Percentiles rank a stretch among this genome's conserved stretches.
Evolutionary conservation across 2,888 invertebrate species (phyloP).

Genomic region (Erebia ligea): DNA sequence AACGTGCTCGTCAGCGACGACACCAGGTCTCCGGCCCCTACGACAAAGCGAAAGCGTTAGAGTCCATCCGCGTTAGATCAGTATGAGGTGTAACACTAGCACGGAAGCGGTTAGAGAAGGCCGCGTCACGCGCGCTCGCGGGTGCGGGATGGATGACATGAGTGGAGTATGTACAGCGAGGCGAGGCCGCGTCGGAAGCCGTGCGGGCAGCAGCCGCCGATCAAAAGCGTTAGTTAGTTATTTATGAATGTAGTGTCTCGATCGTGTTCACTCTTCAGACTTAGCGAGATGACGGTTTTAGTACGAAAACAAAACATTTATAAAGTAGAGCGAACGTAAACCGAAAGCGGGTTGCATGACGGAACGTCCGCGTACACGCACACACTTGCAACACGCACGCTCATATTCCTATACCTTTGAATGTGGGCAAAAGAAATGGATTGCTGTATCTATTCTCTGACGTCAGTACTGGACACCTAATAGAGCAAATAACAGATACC

Average conservation of each 20-base stretch:
- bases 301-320: constrained; percentile 30
- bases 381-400: constrained; percentile 77
- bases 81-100: constrained; percentile 43
- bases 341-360: constrained; percentile 50
- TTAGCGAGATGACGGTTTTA: constrained; percentile 16
- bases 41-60: constrained; percentile 58
- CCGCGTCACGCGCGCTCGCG: constrained; percentile 55
- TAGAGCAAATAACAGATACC: constrained; percentile 75
- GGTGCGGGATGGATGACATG: constrained; percentile 49
- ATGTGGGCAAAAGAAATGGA: constrained; percentile 79
- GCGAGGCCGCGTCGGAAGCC: constrained; percentile 55
- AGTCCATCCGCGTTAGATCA: constrained; percentile 1
- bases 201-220: constrained; percentile 66
- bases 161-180: constrained; percentile 43
- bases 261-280: constrained; percentile 48
- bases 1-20: constrained; percentile 92
- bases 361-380: constrained; percentile 61
- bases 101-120: constrained; percentile 67
- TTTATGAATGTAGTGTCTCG: constrained; percentile 49
- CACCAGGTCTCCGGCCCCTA: constrained; percentile 93
- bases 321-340: constrained; percentile 51
- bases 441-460: constrained; percentile 81
- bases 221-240: constrained; percentile 70
- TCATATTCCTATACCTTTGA: constrained; percentile 81
- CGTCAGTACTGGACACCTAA: constrained; percentile 82